Evolutionary conservation across 2,113 vertebrate genomes (phyloP), one percentile per base, ranked within the genome.

Genomic region (Procavia capensis): DNA sequence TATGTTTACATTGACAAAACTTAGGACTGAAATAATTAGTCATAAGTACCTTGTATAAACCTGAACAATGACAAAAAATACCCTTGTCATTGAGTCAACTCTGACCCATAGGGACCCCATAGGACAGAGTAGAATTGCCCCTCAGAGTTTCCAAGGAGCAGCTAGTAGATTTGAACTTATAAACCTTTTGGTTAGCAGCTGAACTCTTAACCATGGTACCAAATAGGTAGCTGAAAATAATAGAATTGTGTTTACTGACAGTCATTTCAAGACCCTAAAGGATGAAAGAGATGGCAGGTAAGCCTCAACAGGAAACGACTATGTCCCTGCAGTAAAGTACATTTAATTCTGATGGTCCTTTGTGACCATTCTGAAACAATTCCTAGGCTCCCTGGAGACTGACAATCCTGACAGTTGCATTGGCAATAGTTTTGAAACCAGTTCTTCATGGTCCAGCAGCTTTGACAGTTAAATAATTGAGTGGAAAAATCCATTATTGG

Each of bases 401-500:
- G 88, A 78, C 85, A 96, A 59, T 93, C 36, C 68, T 91, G 92
- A 96, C 84, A 70, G 76, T 63, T 96, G 95, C 88, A 96, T 96
- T 88, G 91, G 34, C 61, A 86, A 61, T 3, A 74, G 83, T 94
- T 61, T 85, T 64, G n/a, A 92, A 90, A 47, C 80, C n/a, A 61
- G 63, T 92, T 96, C 79, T 78, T 70, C 95, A 96, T 78, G 90
- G 92, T 54, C 74, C 95, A 95, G 88, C 79, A 89, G 88, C 47
- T 95, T 66, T 0, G 0, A 79, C 39, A 80, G 92, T 66, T 94
- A 84, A 95, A 97, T 95, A 97, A 96, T 81, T 64, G 80, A 97
- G 94, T 96, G 92, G 92, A 96, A 97, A 97, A 98, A 97, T 96
- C 95, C 96, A 97, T 97, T 96, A 96, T 91, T 96, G 91, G 83